Conservation (phyloP, 2,888 invertebrate genomes). For the Orthosia gracilis region DNA sequence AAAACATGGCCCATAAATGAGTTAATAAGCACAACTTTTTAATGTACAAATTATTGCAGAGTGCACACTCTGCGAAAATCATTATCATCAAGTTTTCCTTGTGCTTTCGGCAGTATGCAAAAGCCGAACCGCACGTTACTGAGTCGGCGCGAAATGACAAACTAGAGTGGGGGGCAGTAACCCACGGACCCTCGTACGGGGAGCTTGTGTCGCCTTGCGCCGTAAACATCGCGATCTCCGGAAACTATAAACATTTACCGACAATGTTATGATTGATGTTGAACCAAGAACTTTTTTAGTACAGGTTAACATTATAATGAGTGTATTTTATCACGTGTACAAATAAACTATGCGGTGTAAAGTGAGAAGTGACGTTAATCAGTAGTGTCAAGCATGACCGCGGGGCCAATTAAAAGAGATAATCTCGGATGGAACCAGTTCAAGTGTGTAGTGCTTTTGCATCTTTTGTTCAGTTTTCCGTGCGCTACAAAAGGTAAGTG, state of each 20-base stretch:
- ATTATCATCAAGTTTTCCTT: constrained; percentile 77
- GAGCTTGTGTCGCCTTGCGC: constrained; percentile 83
- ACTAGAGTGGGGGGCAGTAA: constrained; percentile 87
- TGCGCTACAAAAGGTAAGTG: constrained; percentile 81
- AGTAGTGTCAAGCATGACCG: constrained; percentile 88
- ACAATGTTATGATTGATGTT: constrained; percentile 54
- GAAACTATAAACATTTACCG: constrained; percentile 75
- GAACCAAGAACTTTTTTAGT: constrained; percentile 37
- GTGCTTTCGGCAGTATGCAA: constrained; percentile 74
- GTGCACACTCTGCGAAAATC: constrained; percentile 72
- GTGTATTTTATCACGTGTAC: constrained; percentile 47
- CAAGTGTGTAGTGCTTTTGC: constrained; percentile 83
- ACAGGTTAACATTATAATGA: constrained; percentile 25
- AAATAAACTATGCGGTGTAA: constrained; percentile 74
- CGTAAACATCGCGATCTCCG: constrained; percentile 83
- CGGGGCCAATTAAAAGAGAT: constrained; percentile 85
- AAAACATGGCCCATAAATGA: constrained; percentile 17
- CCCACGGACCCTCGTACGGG: constrained; percentile 80
- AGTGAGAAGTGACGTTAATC: constrained; percentile 79
- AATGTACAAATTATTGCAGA: constrained; percentile 57
- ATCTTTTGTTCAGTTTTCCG: constrained; percentile 83
- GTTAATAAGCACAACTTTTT: constrained; percentile 41
- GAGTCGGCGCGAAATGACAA: constrained; percentile 90
- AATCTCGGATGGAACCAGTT: constrained; percentile 86
- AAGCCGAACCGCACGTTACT: constrained; percentile 79